These are phyloP conservation scores for Biston stratarius DNA, from an alignment of 2,888 invertebrate genomes.

Conservation along the genomic window DNA sequence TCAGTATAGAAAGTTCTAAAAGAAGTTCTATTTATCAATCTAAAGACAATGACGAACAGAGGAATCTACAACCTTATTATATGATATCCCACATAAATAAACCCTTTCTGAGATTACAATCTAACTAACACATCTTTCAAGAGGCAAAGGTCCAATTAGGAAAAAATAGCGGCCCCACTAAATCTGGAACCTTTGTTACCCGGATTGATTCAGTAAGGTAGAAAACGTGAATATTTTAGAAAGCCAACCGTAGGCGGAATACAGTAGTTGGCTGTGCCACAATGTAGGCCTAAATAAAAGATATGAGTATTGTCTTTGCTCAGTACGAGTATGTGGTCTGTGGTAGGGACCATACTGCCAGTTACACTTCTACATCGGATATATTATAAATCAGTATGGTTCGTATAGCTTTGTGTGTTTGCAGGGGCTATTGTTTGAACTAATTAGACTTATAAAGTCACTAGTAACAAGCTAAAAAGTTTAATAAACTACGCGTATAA, in stretches of 20 bases:
- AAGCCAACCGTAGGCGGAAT: slow-evolving; percentile 53
- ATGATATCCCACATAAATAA: background rate
- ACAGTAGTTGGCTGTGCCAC: slow-evolving; percentile 55
- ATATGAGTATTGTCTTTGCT: slow-evolving; percentile 57
- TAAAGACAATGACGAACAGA: too few species aligned
- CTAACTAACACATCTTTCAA: slow-evolving; percentile 41
- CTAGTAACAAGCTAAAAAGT: too few species aligned
- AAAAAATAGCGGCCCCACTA: slow-evolving; percentile 63
- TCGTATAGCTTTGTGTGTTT: too few species aligned
- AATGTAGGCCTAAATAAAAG: slow-evolving; percentile 61
- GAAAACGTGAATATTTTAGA: slow-evolving; percentile 68
- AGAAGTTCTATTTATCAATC: too few species aligned
- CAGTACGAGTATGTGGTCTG: slow-evolving; percentile 18
- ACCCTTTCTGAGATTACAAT: slow-evolving; percentile 10
- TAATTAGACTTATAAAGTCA: too few species aligned
- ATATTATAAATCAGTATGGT: too few species aligned
- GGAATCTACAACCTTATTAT: too few species aligned
- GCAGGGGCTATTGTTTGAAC: too few species aligned
- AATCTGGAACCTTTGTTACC: slow-evolving; percentile 58
- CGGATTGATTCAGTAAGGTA: slow-evolving; percentile 70
- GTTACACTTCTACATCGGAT: background rate
- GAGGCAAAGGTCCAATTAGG: slow-evolving; percentile 59
- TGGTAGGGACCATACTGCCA: background rate
- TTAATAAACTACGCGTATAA: too few species aligned
- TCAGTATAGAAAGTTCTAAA: too few species aligned